Evolutionary conservation across 2,888 invertebrate genomes (phyloP).

Genomic region (Cacoxenus indagator): DNA sequence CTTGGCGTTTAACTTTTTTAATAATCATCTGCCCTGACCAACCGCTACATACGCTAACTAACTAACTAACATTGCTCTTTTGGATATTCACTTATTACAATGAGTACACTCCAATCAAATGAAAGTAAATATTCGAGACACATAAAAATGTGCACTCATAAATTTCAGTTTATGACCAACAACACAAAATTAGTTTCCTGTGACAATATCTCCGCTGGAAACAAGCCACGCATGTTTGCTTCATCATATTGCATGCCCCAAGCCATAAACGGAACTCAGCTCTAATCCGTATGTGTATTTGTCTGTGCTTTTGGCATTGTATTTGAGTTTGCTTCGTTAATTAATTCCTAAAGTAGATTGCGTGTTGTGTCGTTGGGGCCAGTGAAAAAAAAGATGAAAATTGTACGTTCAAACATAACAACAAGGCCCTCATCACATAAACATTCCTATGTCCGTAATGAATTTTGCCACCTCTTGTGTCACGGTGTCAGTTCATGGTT

Average conservation of each 20-base stretch:
- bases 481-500: too few species aligned
- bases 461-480: too few species aligned
- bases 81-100: too few species aligned
- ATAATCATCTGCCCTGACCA: too few species aligned
- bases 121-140: background rate
- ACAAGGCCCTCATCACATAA: too few species aligned
- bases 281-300: background rate
- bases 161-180: constrained; percentile 13
- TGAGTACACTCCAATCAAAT: background rate
- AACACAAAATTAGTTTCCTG: constrained; percentile 6
- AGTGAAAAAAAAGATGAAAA: background rate
- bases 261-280: background rate
- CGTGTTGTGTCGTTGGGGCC: background rate
- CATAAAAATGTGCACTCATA: constrained; percentile 4
- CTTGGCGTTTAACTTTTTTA: too few species aligned
- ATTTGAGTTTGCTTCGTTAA: background rate
- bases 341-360: constrained; percentile 8
- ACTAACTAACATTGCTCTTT: too few species aligned
- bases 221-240: too few species aligned
- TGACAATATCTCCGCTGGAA: constrained; percentile 4
- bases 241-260: background rate
- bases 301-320: background rate
- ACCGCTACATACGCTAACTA: too few species aligned
- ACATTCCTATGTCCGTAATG: too few species aligned
- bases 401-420: background rate